Evolutionary conservation across 2,113 vertebrate species (phyloP), one percentile per base, ranked within the genome.

Genomic region (Arothron firmamentum): DNA sequence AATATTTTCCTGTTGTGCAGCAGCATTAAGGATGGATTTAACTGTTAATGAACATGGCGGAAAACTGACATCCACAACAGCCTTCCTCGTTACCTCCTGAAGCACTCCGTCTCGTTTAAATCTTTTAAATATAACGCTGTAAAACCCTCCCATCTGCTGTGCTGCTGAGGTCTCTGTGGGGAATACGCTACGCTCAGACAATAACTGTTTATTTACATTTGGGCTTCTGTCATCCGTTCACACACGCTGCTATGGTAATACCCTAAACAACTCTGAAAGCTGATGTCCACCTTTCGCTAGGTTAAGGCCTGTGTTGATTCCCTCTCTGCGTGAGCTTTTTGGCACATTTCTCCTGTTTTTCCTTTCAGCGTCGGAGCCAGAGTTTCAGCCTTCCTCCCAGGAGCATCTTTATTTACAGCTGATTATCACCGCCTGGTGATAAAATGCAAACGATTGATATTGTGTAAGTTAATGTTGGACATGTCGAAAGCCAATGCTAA

Each of bases 91-190:
- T 2, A 50, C 68, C 63, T 23, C 45, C 58, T 65, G 31, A 57
- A 74, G 59, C 58, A 52, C 46, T 69, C 69, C n/a, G 46, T 47
- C 43, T 49, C 34, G 9, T 9, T 38, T 12, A 38, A 38, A 12
- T 9, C 34, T 11, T 38, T 38, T 38, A 38, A 38, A 38, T 11
- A 38, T 38, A 38, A 38, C 9, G 34, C 34, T 38, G 38, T n/a
- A 60, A 25, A 17, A 60, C 55, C 50, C 52, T 59, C 23, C 20
- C 52, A 25, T 52, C 56, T 34, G 17, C 16, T 18, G 14, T 54
- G 47, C 79, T 65, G 72, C 74, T 79, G 76, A 79, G 74, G 52
- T 66, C 54, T 61, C 59, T 48, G 38, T 19, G 49, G 52, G 43
- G 13, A 38, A 38, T 9, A 38, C 25, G 34, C 34, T 38, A 9